phyloP scores from a whole-genome alignment of 2,113 vertebrate genomes.

The Lepus europaeus region DNA sequence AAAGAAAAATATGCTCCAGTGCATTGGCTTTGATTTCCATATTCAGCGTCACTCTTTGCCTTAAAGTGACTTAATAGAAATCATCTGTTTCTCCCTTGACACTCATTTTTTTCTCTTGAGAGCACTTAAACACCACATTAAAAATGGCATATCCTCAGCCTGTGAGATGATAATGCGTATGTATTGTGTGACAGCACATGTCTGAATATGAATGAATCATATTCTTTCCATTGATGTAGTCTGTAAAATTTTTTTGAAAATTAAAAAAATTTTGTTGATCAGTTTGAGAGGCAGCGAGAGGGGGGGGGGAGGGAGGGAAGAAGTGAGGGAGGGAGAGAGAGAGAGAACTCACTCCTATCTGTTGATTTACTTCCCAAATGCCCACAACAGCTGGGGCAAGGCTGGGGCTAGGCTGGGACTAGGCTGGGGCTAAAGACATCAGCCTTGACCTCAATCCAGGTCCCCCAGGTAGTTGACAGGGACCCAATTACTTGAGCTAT shows the following conservation, averaged over 20 bases:
- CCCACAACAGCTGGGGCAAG: too few species aligned
- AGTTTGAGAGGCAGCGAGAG: too few species aligned
- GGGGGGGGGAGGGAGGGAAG: too few species aligned
- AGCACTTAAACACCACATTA: neutral
- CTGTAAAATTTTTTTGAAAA: neutral
- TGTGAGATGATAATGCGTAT: neutral
- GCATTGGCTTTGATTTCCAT: slow-evolving; percentile 82
- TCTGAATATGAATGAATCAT: slow-evolving; percentile 57
- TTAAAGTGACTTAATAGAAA: slow-evolving; percentile 81
- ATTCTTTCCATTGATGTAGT: slow-evolving; percentile 63
- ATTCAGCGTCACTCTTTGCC: slow-evolving; percentile 77
- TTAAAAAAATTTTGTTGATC: too few species aligned
- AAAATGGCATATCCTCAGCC: slow-evolving; percentile 25
- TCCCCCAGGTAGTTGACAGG: too few species aligned
- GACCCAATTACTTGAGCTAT: too few species aligned
- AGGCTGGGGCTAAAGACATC: too few species aligned
- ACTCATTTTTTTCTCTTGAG: slow-evolving; percentile 67
- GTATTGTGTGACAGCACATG: slow-evolving; percentile 10
- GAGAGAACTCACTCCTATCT: too few species aligned
- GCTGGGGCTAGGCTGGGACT: too few species aligned
- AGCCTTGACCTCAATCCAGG: too few species aligned
- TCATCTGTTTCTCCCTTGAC: slow-evolving; percentile 76
- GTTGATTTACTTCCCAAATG: too few species aligned
- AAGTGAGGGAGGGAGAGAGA: too few species aligned
- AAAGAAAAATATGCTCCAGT: slow-evolving; percentile 88